A percentile compares a stretch with the other conserved stretches of the same genome.
Evolutionary conservation across 2,113 vertebrate genomes (phyloP).

Genomic region (Tapirus terrestris): DNA sequence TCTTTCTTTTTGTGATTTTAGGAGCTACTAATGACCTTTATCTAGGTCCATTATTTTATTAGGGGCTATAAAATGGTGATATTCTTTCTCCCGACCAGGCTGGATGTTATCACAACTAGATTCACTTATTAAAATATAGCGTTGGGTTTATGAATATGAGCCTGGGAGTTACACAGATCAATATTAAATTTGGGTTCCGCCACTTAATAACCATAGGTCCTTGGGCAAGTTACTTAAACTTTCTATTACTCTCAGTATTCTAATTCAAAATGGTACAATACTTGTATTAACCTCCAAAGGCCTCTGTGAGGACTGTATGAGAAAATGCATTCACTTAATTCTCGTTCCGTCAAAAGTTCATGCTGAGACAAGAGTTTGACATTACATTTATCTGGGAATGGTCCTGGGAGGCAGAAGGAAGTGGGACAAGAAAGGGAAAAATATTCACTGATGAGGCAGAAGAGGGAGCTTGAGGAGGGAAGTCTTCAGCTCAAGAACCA

Average conservation of each 20-base stretch:
- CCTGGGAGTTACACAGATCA: neutral
- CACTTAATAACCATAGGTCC: neutral
- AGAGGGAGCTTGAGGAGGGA: neutral
- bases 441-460: neutral
- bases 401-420: neutral
- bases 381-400: rapidly evolving
- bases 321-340: neutral
- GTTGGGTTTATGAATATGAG: neutral
- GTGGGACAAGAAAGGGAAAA: neutral
- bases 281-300: neutral
- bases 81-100: neutral
- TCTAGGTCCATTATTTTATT: neutral
- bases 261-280: too few relatives aligned
- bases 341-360: neutral
- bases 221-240: neutral
- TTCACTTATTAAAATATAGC: neutral
- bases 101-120: neutral
- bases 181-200: neutral
- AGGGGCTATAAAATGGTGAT: too few relatives aligned
- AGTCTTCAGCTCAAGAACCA: rapidly evolving
- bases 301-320: rapidly evolving
- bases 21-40: neutral
- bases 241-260: neutral
- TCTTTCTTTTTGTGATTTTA: neutral
- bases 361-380: neutral